phyloP scores from a whole-genome alignment of 2,888 invertebrate genomes.

The Campoplex capitator region DNA sequence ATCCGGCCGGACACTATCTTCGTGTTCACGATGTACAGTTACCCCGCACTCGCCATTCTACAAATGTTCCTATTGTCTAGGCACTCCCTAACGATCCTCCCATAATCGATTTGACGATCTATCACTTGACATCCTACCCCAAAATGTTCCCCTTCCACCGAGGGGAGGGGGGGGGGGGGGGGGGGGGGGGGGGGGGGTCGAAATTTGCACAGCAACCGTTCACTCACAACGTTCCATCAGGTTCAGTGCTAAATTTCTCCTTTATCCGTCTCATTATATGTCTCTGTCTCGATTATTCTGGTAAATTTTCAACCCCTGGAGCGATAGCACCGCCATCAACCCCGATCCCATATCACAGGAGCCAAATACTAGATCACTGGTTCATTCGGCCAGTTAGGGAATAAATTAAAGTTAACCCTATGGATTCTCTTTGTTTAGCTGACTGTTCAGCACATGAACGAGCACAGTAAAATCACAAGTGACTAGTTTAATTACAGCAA shows the following conservation, averaged over 20 bases:
- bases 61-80: conserved; percentile 32
- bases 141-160: neutral
- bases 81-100: conserved; percentile 53
- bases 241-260: conserved; percentile 57
- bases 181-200: too few relatives aligned
- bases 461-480: neutral
- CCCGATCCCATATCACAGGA: conserved; percentile 19
- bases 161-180: too few relatives aligned
- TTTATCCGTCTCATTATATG: conserved; percentile 11
- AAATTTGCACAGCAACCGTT: conserved; percentile 58
- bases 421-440: conserved; percentile 52
- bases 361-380: conserved; percentile 37
- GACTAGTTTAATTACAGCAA: neutral
- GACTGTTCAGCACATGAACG: neutral
- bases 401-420: conserved; percentile 58
- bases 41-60: conserved; percentile 31
- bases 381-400: conserved; percentile 54
- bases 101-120: conserved; percentile 68
- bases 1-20: too few relatives aligned
- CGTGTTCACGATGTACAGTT: too few relatives aligned
- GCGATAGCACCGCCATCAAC: conserved; percentile 21
- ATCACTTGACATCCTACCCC: conserved; percentile 40
- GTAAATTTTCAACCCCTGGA: conserved; percentile 44
- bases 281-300: conserved; percentile 67
- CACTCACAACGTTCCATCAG: conserved; percentile 58